Evolutionary conservation across 2,113 vertebrate species (phyloP).

Genomic region (Collichthys lucidus): DNA sequence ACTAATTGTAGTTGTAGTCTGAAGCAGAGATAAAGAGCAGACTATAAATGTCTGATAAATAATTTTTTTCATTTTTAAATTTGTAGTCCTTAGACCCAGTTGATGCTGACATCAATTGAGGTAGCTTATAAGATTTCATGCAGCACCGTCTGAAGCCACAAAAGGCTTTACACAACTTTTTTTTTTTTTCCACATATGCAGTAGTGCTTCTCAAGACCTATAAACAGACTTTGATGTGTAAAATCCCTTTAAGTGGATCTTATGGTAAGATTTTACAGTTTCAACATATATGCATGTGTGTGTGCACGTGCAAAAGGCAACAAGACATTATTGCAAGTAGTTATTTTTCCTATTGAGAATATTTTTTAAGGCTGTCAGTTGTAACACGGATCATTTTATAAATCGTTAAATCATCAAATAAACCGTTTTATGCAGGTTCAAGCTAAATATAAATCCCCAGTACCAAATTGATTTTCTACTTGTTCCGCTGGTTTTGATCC

Average conservation of each 20-base stretch:
- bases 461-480: constrained; percentile 5
- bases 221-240: background rate
- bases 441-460: background rate
- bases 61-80: background rate
- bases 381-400: background rate
- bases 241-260: background rate
- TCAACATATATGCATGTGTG: background rate
- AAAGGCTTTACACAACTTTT: too few relatives aligned
- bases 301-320: background rate
- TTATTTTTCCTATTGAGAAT: background rate
- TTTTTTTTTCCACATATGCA: background rate
- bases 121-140: too few relatives aligned
- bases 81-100: background rate
- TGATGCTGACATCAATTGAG: too few relatives aligned
- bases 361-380: background rate
- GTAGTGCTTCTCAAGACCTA: background rate
- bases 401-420: too few relatives aligned
- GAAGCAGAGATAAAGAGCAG: background rate
- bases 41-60: background rate
- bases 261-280: background rate
- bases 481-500: constrained; percentile 7
- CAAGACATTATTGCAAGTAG: background rate
- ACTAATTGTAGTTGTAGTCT: background rate
- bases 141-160: too few relatives aligned
- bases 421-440: constrained; percentile 23